Evolutionary conservation across 2,888 invertebrate genomes (phyloP).

Genomic region (Eledone cirrhosa): DNA sequence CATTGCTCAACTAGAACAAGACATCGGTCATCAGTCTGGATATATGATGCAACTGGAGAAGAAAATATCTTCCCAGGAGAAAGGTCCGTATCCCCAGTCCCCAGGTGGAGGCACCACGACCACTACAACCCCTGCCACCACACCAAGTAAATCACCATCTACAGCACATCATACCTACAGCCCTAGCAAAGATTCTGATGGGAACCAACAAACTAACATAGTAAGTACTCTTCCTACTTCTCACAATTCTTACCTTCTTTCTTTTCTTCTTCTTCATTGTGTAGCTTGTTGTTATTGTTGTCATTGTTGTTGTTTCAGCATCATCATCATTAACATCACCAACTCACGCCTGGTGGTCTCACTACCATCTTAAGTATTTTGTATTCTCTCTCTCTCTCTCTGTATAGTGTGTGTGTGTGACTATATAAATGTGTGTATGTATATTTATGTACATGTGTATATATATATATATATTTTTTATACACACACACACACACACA

Average conservation of each 20-base stretch:
- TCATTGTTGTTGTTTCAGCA: neutral
- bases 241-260: neutral
- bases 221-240: neutral
- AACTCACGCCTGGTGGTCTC: too few species aligned
- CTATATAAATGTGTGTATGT: neutral
- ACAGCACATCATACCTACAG: constrained; percentile 21
- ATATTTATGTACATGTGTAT: neutral
- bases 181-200: constrained; percentile 22
- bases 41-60: constrained; percentile 34
- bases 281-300: too few species aligned
- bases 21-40: constrained; percentile 43
- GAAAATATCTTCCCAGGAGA: constrained; percentile 13
- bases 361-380: too few species aligned
- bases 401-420: neutral
- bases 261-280: neutral
- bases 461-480: neutral
- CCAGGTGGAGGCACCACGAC: constrained; percentile 3
- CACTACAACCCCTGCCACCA: too few species aligned
- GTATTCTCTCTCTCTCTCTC: too few species aligned
- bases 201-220: constrained; percentile 24
- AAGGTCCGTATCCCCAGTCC: constrained; percentile 5
- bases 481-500: neutral
- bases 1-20: constrained; percentile 46
- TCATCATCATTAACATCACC: too few species aligned
- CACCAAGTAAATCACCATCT: constrained; percentile 11